These are phyloP conservation scores for Aphidoletes aphidimyza DNA, from an alignment of 2,888 invertebrate genomes.

Conservation along the genomic window DNA sequence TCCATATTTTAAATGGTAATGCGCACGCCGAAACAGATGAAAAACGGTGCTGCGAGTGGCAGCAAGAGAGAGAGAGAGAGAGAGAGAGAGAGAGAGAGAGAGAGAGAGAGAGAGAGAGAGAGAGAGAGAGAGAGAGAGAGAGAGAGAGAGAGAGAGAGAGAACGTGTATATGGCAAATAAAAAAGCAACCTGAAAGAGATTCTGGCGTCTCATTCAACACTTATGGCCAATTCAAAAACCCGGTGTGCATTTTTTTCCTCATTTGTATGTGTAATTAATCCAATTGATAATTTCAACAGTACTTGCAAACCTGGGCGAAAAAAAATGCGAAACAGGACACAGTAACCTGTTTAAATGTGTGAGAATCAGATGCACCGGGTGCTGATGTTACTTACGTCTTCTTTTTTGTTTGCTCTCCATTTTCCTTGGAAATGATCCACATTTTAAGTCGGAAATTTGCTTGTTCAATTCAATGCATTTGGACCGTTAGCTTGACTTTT, in stretches of 20 bases:
- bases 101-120: too few relatives aligned
- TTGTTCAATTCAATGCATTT: neutral
- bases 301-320: too few relatives aligned
- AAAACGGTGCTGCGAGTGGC: too few relatives aligned
- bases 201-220: too few relatives aligned
- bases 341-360: neutral
- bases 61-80: too few relatives aligned
- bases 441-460: neutral
- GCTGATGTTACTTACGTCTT: neutral
- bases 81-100: too few relatives aligned
- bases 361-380: neutral
- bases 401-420: neutral
- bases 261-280: slow-evolving; percentile 16
- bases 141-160: too few relatives aligned
- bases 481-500: slow-evolving; percentile 8
- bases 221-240: too few relatives aligned
- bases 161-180: too few relatives aligned
- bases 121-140: too few relatives aligned
- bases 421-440: neutral
- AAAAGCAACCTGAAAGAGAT: too few relatives aligned
- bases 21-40: neutral
- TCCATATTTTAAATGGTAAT: neutral
- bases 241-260: too few relatives aligned
- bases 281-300: slow-evolving; percentile 11
- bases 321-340: neutral